Conservation (phyloP, 2,797 vertebrate species). For the Epinephelus coioides region DNA sequence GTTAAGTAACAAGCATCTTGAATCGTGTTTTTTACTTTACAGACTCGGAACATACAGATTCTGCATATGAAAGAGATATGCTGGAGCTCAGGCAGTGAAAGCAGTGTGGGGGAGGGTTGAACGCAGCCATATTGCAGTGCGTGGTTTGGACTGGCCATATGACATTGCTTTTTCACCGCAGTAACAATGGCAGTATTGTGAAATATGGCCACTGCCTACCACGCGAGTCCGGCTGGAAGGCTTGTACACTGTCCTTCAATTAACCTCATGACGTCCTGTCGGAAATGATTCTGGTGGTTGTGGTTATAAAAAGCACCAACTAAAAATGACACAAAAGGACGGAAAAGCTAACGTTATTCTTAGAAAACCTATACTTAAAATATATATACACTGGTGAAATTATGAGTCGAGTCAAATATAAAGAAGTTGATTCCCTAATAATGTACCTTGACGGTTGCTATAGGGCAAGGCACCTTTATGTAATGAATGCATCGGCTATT, state of each 20-base stretch:
- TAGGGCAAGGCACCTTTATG: too few relatives aligned
- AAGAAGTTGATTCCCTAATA: too few relatives aligned
- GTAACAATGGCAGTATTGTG: constrained; percentile 71
- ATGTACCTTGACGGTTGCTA: too few relatives aligned
- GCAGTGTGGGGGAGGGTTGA: constrained; percentile 54
- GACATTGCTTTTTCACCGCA: constrained; percentile 66
- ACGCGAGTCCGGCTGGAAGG: constrained; percentile 39
- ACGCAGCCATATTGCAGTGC: constrained; percentile 55
- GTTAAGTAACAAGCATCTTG: constrained; percentile 34
- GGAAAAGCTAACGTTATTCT: too few relatives aligned
- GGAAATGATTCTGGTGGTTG: background rate
- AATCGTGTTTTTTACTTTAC: constrained; percentile 15
- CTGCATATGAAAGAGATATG: constrained; percentile 4
- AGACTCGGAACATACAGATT: background rate
- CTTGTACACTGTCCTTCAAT: constrained; percentile 14
- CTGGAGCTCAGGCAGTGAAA: constrained; percentile 26
- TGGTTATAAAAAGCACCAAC: background rate
- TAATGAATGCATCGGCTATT: too few relatives aligned
- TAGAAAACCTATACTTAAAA: too few relatives aligned
- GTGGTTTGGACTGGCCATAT: constrained; percentile 59
- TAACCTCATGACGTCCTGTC: constrained; percentile 44
- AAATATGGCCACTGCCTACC: constrained; percentile 42
- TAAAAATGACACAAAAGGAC: background rate
- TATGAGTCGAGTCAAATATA: background rate
- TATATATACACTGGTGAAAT: background rate